Base-by-base conservation (phyloP, 2,888 invertebrate species). In the Dryomyza anilis region DNA sequence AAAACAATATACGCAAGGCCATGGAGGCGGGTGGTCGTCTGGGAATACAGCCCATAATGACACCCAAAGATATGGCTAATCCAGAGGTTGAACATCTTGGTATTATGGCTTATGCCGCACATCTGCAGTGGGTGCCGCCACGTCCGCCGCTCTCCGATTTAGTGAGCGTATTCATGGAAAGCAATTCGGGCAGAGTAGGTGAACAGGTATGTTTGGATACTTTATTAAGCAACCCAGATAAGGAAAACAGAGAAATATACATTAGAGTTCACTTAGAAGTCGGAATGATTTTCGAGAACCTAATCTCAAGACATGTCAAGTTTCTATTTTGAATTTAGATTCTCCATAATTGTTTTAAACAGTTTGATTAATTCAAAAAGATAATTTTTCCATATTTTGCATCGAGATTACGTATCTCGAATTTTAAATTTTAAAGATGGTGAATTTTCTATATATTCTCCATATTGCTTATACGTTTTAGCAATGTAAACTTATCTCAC, bases 21-120 rank as follows among this genome's bases (percentile, higher is more conserved):
- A 85, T 91, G 2, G 89, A 90, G 67, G 89, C 90, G 23, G 91
- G 89, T 21, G 87, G 87, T 74, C 87, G 87, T 78, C 82, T 91
- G 70, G 90, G 90, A 85, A 92, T 98, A 1, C 92, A 95, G 75
- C 95, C 96, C 3, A 89, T 98, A 46, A 84, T 98, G 65, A 90
- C 94, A 72, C 92, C 98, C 14, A 93, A 92, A 80, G 97, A 98
- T 78, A 94, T 99, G 91, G 92, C 95, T 39, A 95, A 95, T 81
- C 92, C 91, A 43, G 94, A 97, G 79, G 95, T 95, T 6, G 98
- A 98, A 79, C 97, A 98, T 85, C 86, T 98, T 71, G 98, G 96
- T 10, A 94, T 98, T 65, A 98, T 98, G 98, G 95, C 98, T 0
- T 97, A 98, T 84, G 94, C 95, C 0, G 94, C 97, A 0, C 90